Base-by-base conservation (phyloP, 2,113 vertebrate genomes). In the Nerophis lumbriciformis region DNA sequence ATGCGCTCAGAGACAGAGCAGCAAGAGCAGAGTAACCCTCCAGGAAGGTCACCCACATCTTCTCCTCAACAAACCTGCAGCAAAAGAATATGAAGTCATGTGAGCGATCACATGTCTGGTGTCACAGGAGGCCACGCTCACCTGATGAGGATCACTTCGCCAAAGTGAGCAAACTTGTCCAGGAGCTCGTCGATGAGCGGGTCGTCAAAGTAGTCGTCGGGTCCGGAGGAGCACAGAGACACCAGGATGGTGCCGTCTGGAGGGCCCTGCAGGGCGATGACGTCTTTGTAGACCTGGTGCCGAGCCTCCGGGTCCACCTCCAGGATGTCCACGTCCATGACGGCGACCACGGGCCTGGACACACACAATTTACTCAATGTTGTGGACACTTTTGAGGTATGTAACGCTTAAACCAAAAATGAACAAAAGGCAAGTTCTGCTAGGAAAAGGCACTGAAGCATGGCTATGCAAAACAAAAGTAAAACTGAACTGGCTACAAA, bases 31-130 rank as follows among this genome's bases (percentile, higher is more conserved):
- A 98, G 67, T 94, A 96, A 66, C 95, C 96, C 80, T 98, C 97
- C 78, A 96, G 83, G 90, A 99, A 98, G 0, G 97, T 99, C 64
- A 99, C 94, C 97, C 96, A 98, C 96, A 99, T 99, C 88, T 96
- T 98, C 87, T 98, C 94, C 84, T 98, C 96, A 12, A 98, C 94
- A 61, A 99, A 99, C 81, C 96, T 99, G 86, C 28, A 77, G 2
- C 54, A 38, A 11, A 8, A 16, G 16, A 38, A 16, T 10, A 53
- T 6, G 1, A 53, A 14, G 5, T 6, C 38, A 19, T 4, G 53
- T 5, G 6, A 54, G 6, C 13, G 6, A 7, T 37, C 21, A 38
- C 21, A 38, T 38, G 53, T 15, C 14, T 28, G 5, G 36, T 21
- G 19, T 54, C 53, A 28, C 19, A 13, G 6, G 1, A 8, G n/a